Conservation (phyloP, 2,797 vertebrate species). For the Lates japonicus region DNA sequence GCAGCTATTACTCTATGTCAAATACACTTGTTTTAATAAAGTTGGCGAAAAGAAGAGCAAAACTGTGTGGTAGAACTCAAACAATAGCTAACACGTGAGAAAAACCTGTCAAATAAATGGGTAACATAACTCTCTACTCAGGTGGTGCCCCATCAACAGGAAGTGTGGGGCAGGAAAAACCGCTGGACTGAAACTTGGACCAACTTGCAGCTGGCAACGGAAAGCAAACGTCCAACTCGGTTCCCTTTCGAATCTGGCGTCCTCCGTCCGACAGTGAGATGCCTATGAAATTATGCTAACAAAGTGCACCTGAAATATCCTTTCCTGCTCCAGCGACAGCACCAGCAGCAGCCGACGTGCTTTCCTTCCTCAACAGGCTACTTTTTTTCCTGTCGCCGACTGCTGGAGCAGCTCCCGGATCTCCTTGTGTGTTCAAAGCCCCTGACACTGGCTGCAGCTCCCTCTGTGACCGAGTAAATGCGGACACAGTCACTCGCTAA, state of each 20-base stretch:
- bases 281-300: neutral
- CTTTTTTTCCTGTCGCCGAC: neutral
- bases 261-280: slow-evolving; percentile 14
- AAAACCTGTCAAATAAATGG: neutral
- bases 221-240: slow-evolving; percentile 21
- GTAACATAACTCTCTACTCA: neutral
- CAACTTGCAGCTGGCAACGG: slow-evolving; percentile 61
- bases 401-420: slow-evolving; percentile 1
- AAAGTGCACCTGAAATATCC: slow-evolving; percentile 18
- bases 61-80: neutral
- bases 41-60: neutral
- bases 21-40: neutral
- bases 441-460: neutral
- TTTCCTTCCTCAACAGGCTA: neutral
- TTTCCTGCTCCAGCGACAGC: neutral
- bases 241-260: slow-evolving; percentile 22
- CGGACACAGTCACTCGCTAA: neutral
- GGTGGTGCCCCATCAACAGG: neutral
- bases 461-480: neutral
- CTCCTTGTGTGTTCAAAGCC: neutral
- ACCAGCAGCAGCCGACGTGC: slow-evolving; percentile 20
- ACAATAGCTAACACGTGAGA: neutral
- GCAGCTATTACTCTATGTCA: too few species aligned
- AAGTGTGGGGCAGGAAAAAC: slow-evolving; percentile 11
- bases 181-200: neutral